Conservation (phyloP, 2,888 invertebrate genomes). For the Nowickia ferox region DNA sequence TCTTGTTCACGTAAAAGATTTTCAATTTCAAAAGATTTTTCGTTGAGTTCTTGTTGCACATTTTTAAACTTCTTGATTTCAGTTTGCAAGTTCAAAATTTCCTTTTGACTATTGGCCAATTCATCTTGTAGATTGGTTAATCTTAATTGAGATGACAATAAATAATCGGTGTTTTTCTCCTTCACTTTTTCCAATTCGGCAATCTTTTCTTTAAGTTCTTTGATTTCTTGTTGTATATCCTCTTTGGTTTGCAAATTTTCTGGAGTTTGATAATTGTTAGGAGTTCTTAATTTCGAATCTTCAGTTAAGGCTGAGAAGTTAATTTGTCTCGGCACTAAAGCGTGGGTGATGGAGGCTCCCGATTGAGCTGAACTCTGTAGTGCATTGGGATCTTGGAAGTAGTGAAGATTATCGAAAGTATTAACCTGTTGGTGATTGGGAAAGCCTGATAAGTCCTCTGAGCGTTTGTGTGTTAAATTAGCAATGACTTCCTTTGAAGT, state of each 20-base stretch:
- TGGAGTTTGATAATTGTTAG: slow-evolving; percentile 73
- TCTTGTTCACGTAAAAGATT: slow-evolving; percentile 73
- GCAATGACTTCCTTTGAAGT: slow-evolving; percentile 80
- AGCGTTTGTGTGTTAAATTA: slow-evolving; percentile 80
- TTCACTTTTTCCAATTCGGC: slow-evolving; percentile 75
- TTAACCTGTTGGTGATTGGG: slow-evolving; percentile 77
- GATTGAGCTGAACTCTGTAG: slow-evolving; percentile 75
- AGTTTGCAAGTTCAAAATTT: slow-evolving; percentile 72
- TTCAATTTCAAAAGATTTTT: slow-evolving; percentile 72
- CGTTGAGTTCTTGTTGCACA: slow-evolving; percentile 70
- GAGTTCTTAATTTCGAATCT: slow-evolving; percentile 80
- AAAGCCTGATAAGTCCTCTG: slow-evolving; percentile 79
- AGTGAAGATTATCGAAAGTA: slow-evolving; percentile 82
- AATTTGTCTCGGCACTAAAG: slow-evolving; percentile 81
- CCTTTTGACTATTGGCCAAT: slow-evolving; percentile 74
- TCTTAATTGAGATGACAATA: slow-evolving; percentile 74
- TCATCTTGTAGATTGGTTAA: slow-evolving; percentile 75
- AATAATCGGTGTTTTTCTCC: slow-evolving; percentile 70
- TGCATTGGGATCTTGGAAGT: slow-evolving; percentile 79
- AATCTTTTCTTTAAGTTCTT: slow-evolving; percentile 79
- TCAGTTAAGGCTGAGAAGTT: slow-evolving; percentile 84
- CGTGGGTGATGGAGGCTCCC: slow-evolving; percentile 76
- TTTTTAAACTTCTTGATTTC: slow-evolving; percentile 64
- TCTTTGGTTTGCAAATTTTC: slow-evolving; percentile 83
- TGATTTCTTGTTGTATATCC: slow-evolving; percentile 82